Evolutionary conservation across 2,888 invertebrate species (phyloP).

Genomic region (Aquatica leii): DNA sequence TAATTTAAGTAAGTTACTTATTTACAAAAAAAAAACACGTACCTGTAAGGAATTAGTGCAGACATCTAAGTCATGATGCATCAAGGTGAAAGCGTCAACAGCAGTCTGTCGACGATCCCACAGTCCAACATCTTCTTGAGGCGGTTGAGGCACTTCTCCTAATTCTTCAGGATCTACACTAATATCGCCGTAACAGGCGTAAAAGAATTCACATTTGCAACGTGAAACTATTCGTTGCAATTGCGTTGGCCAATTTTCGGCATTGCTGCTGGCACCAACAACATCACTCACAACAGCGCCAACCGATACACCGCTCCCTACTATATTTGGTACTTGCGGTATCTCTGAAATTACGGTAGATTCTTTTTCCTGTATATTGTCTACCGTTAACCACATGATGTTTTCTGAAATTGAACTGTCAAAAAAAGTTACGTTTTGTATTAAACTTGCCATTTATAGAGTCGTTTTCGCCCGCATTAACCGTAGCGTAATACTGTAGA

Average conservation of each 20-base stretch:
- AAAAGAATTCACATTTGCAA: slow-evolving; percentile 98
- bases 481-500: slow-evolving; percentile 99
- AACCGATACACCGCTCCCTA: slow-evolving; percentile 94
- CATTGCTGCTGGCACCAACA: slow-evolving; percentile 79
- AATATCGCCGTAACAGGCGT: slow-evolving; percentile 90
- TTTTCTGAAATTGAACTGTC: slow-evolving; percentile 69
- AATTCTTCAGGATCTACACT: slow-evolving; percentile 75
- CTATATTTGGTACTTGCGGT: slow-evolving; percentile 87
- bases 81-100: slow-evolving; percentile 95
- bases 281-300: slow-evolving; percentile 95
- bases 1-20: not conserved
- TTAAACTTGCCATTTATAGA: slow-evolving; percentile 67
- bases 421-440: not conserved
- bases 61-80: slow-evolving; percentile 98
- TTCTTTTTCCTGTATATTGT: slow-evolving; percentile 89
- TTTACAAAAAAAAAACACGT: slow-evolving; percentile 19
- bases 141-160: slow-evolving; percentile 73
- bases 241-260: slow-evolving; percentile 63
- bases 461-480: slow-evolving; percentile 81
- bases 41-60: slow-evolving; percentile 93
- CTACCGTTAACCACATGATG: slow-evolving; percentile 95
- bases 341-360: slow-evolving; percentile 79
- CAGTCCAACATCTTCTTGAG: slow-evolving; percentile 70
- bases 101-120: slow-evolving; percentile 87
- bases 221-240: slow-evolving; percentile 93